Conservation (phyloP, 2,888 invertebrate species). For the Candidula unifasciata region DNA sequence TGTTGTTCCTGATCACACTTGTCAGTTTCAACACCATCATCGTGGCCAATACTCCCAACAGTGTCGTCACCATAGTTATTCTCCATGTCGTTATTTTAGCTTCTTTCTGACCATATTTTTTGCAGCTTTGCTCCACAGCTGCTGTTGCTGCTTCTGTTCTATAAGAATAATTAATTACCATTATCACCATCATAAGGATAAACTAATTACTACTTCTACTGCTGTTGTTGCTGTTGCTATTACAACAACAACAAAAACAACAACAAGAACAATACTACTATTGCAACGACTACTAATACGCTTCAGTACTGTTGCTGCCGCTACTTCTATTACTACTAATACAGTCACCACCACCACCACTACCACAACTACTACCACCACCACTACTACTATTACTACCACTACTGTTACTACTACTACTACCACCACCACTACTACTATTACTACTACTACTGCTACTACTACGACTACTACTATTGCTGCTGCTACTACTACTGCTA, state of each 20-base stretch:
- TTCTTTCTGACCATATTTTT: no score
- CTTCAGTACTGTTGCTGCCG: no score
- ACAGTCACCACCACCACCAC: no score
- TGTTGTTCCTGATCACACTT: no score
- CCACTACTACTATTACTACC: not conserved
- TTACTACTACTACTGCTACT: slow-evolving; percentile 40
- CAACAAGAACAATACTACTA: not conserved
- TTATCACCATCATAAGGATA: not conserved
- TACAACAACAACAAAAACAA: not conserved
- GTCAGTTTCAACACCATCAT: no score
- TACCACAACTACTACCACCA: no score
- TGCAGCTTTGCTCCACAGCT: not conserved
- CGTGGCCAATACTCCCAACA: no score
- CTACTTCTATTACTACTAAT: no score
- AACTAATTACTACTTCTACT: not conserved
- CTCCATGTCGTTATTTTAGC: no score
- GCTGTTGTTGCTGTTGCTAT: not conserved
- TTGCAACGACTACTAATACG: slow-evolving; percentile 26
- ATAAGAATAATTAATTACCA: no score
- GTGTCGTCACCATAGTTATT: no score
- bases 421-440: slow-evolving; percentile 4
- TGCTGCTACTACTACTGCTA: slow-evolving; percentile 29
- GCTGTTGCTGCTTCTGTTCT: not conserved
- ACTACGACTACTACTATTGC: slow-evolving; percentile 36
- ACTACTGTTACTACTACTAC: slow-evolving; percentile 30